Percentiles rank a stretch among this genome's conserved stretches.
These are phyloP conservation scores for Pammene fasciana DNA, from an alignment of 2,888 invertebrate species.

Conservation along the genomic window DNA sequence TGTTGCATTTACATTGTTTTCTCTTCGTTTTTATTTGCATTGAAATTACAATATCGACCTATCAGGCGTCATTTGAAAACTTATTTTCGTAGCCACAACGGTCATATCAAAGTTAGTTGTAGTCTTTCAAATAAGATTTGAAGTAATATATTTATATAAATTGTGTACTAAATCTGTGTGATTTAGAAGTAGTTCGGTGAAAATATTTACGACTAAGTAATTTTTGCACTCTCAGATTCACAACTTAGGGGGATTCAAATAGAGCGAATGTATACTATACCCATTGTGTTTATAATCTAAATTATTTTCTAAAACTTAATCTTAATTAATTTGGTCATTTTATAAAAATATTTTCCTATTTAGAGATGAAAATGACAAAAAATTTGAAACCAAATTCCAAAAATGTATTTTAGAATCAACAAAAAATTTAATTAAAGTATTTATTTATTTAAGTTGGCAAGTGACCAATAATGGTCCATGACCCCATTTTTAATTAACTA, in stretches of 20 bases:
- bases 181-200: conserved; percentile 28
- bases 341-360: too few species aligned
- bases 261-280: too few species aligned
- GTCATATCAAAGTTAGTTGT: conserved; percentile 47
- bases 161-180: conserved; percentile 28
- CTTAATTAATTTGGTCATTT: too few species aligned
- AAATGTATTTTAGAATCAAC: too few species aligned
- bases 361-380: too few species aligned
- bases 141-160: conserved; percentile 33
- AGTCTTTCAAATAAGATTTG: conserved; percentile 39
- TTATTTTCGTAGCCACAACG: conserved; percentile 38
- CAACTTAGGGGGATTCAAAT: not conserved
- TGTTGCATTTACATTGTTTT: conserved; percentile 41
- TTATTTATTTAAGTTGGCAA: too few species aligned
- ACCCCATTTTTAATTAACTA: too few species aligned
- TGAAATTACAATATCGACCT: conserved; percentile 7
- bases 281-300: too few species aligned
- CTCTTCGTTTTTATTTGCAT: conserved; percentile 22
- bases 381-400: too few species aligned
- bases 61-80: conserved; percentile 15
- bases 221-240: conserved; percentile 22
- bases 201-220: conserved; percentile 16
- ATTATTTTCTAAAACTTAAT: too few species aligned
- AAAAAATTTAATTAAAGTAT: too few species aligned
- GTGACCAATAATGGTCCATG: too few species aligned